Percentiles rank a stretch among this genome's conserved stretches.
phyloP scores from a whole-genome alignment of 2,797 vertebrate genomes.

The Mionectes olivaceus region DNA sequence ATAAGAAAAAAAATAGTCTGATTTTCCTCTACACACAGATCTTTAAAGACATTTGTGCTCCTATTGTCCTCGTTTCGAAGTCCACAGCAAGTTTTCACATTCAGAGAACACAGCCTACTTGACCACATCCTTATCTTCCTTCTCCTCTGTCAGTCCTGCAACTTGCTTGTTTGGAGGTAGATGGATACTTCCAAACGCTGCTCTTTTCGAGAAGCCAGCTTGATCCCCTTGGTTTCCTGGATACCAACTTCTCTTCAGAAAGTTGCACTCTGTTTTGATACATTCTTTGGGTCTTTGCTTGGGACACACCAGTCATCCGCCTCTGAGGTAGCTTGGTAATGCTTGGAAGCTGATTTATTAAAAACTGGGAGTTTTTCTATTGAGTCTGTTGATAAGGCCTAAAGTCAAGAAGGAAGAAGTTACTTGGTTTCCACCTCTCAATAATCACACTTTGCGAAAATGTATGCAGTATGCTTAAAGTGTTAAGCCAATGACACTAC shows the following conservation, averaged over 20 bases:
- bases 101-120: not conserved
- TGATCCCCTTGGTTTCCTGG: conserved; percentile 50
- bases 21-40: not conserved
- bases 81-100: not conserved
- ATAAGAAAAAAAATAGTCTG: not conserved
- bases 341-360: conserved; percentile 93
- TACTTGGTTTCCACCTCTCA: not conserved
- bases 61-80: not conserved
- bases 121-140: not conserved
- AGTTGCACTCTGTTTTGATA: conserved; percentile 82
- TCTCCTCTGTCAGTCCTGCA: not conserved
- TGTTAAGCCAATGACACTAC: not conserved
- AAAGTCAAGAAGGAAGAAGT: not conserved
- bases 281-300: conserved; percentile 89
- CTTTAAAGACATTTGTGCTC: conserved; percentile 1
- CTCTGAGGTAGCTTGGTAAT: conserved; percentile 89
- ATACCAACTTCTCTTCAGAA: conserved; percentile 58
- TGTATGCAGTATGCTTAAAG: not conserved
- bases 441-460: not conserved
- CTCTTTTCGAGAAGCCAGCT: conserved; percentile 48
- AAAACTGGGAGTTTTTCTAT: conserved; percentile 96
- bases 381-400: conserved; percentile 96
- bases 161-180: conserved; percentile 4
- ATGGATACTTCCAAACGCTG: conserved; percentile 18
- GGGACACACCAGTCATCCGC: conserved; percentile 98